Conservation (phyloP, 2,888 invertebrate genomes). For the Chymomyza caudatula region DNA sequence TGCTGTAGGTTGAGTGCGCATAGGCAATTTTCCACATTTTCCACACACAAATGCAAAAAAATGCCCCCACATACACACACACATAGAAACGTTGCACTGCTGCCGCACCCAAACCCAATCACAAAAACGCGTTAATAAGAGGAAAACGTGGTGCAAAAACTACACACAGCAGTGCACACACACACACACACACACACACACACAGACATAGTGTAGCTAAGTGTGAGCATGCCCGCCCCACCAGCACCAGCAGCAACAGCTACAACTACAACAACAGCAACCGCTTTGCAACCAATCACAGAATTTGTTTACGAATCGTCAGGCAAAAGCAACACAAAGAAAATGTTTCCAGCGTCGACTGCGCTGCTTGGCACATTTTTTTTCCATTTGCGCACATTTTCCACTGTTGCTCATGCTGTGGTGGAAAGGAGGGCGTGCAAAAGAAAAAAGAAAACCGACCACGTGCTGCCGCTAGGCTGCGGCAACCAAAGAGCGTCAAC, state of each 20-base stretch:
- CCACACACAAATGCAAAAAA: slow-evolving; percentile 41
- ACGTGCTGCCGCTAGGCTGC: slow-evolving; percentile 37
- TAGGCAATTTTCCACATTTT: slow-evolving; percentile 72
- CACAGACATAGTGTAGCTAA: too few species aligned
- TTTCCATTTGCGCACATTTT: slow-evolving; percentile 32
- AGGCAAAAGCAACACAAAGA: slow-evolving; percentile 73
- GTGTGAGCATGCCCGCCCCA: slow-evolving; percentile 7
- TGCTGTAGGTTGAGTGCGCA: slow-evolving; percentile 63
- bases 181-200: slow-evolving; percentile 1
- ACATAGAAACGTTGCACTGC: slow-evolving; percentile 43
- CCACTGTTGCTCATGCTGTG: slow-evolving; percentile 57
- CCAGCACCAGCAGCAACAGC: slow-evolving; percentile 20
- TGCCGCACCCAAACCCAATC: slow-evolving; percentile 71
- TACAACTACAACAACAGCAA: slow-evolving; percentile 4
- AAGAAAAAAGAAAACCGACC: slow-evolving; percentile 50
- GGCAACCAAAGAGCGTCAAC: not conserved
- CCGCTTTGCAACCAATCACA: slow-evolving; percentile 68
- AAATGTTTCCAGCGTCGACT: slow-evolving; percentile 48
- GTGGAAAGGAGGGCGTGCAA: slow-evolving; percentile 26
- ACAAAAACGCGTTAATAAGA: slow-evolving; percentile 74
- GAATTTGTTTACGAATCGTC: slow-evolving; percentile 76
- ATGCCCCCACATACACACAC: slow-evolving; percentile 11
- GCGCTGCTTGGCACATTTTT: slow-evolving; percentile 60
- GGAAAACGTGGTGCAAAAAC: slow-evolving; percentile 70
- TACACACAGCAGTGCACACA: slow-evolving; percentile 46